These are phyloP conservation scores for Pavo muticus DNA, from an alignment of 2,113 vertebrate genomes.

Conservation along the genomic window DNA sequence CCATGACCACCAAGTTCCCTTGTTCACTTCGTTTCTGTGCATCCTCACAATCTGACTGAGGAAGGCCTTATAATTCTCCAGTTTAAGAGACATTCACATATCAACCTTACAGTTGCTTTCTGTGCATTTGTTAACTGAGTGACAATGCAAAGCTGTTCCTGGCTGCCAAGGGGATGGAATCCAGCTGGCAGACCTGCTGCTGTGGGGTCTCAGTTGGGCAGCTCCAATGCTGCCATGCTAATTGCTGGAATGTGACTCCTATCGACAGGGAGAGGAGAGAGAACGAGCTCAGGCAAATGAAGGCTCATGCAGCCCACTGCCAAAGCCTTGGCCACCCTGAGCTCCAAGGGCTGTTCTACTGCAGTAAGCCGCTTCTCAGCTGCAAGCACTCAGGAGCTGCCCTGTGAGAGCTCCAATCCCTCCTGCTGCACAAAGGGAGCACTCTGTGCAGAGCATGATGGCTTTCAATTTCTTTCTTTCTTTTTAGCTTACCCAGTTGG, in stretches of 20 bases:
- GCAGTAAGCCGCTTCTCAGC: fast-evolving
- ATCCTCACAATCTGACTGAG: not conserved
- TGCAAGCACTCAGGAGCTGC: fast-evolving
- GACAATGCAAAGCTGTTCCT: slow-evolving; percentile 44
- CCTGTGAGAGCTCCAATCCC: not conserved
- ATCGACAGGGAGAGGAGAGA: fast-evolving
- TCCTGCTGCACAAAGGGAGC: not conserved
- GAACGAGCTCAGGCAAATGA: not conserved
- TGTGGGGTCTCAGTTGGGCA: not conserved
- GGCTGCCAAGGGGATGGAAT: slow-evolving; percentile 23
- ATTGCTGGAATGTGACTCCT: slow-evolving; percentile 27
- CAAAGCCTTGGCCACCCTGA: not conserved
- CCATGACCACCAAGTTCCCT: fast-evolving
- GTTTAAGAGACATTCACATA: not conserved
- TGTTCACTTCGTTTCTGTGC: not conserved
- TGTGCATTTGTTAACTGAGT: not conserved
- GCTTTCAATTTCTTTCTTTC: not conserved
- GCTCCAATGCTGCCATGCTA: not conserved
- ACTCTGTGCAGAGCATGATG: not conserved
- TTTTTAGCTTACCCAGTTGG: not conserved
- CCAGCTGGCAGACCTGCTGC: not conserved
- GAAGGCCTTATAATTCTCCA: not conserved
- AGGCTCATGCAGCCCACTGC: not conserved
- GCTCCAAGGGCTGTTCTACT: not conserved
- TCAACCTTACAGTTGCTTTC: not conserved